These are phyloP conservation scores for Meleagris gallopavo DNA, from an alignment of 2,113 vertebrate genomes.

Conservation along the genomic window DNA sequence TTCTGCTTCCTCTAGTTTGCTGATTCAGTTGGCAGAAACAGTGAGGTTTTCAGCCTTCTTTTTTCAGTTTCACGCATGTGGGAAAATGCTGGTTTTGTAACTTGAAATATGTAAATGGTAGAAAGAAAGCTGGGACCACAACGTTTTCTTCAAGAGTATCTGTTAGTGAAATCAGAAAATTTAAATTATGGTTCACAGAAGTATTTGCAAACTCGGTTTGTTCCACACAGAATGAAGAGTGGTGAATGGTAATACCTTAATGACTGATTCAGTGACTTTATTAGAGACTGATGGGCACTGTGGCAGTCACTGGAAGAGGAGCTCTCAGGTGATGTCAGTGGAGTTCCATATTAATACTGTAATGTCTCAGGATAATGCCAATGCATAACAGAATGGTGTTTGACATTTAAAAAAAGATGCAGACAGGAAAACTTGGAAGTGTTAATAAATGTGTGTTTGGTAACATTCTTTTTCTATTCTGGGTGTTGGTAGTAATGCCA, in stretches of 20 bases:
- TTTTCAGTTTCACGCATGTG: not conserved
- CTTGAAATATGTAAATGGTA: not conserved
- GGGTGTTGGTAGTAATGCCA: constrained; percentile 20
- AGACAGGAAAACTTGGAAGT: constrained; percentile 30
- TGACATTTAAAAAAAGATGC: constrained; percentile 5
- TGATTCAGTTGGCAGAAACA: not conserved
- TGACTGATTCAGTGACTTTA: constrained; percentile 20
- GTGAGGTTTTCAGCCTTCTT: not conserved
- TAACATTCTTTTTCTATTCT: constrained; percentile 51
- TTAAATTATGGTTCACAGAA: not conserved
- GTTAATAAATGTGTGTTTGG: constrained; percentile 48
- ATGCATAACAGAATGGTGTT: constrained; percentile 39
- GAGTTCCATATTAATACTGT: constrained; percentile 47
- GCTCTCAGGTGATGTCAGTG: constrained; percentile 18
- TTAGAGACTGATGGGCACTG: constrained; percentile 24
- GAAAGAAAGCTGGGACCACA: not conserved
- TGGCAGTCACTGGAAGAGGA: constrained; percentile 42
- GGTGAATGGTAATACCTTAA: constrained; percentile 21
- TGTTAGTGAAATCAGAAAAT: not conserved
- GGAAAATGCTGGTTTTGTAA: not conserved
- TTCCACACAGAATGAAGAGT: not conserved
- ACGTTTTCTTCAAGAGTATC: not conserved
- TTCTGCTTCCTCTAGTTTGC: not conserved
- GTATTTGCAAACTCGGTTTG: not conserved
- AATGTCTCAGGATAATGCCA: constrained; percentile 58